Conservation (phyloP, 1,140 invertebrate species). For the Monochamus saltuarius region DNA sequence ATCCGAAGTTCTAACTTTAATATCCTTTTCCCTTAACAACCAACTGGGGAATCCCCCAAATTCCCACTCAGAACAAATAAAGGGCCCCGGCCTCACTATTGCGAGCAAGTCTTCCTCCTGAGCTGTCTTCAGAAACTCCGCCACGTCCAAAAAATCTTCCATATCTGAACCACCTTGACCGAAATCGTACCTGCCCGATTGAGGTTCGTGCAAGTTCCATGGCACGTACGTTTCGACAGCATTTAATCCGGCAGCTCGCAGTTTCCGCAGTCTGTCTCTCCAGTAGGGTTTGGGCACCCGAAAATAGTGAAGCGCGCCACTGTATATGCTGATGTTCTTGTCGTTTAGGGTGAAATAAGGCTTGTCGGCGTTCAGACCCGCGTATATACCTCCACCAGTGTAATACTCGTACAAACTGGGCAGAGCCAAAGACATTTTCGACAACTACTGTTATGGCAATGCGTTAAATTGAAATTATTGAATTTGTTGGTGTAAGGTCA, state of each 20-base stretch:
- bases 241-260: constrained; percentile 72
- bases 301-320: constrained; percentile 90
- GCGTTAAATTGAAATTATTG: neutral
- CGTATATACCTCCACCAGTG: constrained; percentile 28
- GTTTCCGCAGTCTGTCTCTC: constrained; percentile 20
- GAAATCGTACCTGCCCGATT: constrained; percentile 59
- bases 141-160: constrained; percentile 55
- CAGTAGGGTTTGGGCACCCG: constrained; percentile 66
- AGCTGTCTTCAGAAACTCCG: constrained; percentile 76
- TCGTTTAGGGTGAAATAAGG: constrained; percentile 39
- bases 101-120: constrained; percentile 80
- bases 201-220: constrained; percentile 87
- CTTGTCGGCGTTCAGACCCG: constrained; percentile 30
- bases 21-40: constrained; percentile 37
- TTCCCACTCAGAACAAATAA: constrained; percentile 87
- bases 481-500: constrained; percentile 12
- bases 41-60: constrained; percentile 50
- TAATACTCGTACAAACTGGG: constrained; percentile 17
- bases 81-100: constrained; percentile 87
- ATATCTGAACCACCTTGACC: constrained; percentile 81
- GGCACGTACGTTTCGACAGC: constrained; percentile 91
- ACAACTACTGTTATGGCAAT: neutral
- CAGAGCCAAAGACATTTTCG: neutral
- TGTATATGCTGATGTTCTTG: constrained; percentile 38
- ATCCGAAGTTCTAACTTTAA: constrained; percentile 54